A percentile compares a stretch with the other conserved stretches of the same genome.
phyloP scores from a whole-genome alignment of 2,888 invertebrate genomes.

The Drosophila cracens region DNA sequence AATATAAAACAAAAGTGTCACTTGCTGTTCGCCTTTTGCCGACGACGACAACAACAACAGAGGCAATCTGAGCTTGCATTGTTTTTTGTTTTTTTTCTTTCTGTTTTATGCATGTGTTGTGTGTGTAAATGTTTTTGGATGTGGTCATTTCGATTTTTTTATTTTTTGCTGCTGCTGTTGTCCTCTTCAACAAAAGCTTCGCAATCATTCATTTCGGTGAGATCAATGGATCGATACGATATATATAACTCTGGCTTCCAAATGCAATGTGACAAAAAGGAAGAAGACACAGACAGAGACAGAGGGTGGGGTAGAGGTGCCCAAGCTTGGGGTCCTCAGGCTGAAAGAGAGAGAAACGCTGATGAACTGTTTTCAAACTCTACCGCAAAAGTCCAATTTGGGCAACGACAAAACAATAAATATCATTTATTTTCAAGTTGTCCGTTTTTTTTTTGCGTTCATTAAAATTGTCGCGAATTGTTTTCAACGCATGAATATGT shows the following conservation, averaged over 20 bases:
- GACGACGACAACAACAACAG: conserved; percentile 18
- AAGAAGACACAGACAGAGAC: conserved; percentile 11
- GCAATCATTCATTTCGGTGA: conserved; percentile 81
- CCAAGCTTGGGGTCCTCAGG: conserved; percentile 31
- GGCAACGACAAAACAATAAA: conserved; percentile 58
- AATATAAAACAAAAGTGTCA: conserved; percentile 82
- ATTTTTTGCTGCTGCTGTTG: not conserved
- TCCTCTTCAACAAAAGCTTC: conserved; percentile 44
- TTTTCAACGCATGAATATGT: conserved; percentile 71
- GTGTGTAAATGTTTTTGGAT: conserved; percentile 22
- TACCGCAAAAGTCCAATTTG: conserved; percentile 36
- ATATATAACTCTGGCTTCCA: conserved; percentile 23
- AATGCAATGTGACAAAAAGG: conserved; percentile 66
- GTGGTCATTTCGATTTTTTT: conserved; percentile 52
- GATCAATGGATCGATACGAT: conserved; percentile 79
- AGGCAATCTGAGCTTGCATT: conserved; percentile 59
- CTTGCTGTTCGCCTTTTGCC: conserved; percentile 55
- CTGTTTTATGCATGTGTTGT: conserved; percentile 30
- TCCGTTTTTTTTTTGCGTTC: conserved; percentile 53
- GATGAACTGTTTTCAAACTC: conserved; percentile 75
- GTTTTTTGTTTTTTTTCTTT: conserved; percentile 48
- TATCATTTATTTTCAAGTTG: conserved; percentile 59
- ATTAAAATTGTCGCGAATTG: conserved; percentile 78
- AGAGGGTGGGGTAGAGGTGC: conserved; percentile 13
- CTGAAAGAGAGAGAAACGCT: conserved; percentile 35